These are phyloP conservation scores for Muraenolepis orangiensis DNA, from an alignment of 2,797 vertebrate genomes.

Conservation along the genomic window DNA sequence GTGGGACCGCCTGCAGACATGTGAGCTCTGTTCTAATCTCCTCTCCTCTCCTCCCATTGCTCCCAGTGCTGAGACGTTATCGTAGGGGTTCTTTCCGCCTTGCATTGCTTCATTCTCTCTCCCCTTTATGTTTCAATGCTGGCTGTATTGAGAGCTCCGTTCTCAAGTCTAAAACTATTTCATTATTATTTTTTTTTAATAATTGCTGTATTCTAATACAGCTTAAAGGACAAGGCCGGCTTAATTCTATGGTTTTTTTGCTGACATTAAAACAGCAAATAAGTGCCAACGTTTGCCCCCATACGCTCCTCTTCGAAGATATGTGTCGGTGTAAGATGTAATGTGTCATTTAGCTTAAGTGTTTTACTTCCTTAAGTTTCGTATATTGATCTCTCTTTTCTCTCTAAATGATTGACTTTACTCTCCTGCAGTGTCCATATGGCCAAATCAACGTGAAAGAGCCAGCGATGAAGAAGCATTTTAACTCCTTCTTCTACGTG, in stretches of 20 bases:
- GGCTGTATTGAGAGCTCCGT: background rate
- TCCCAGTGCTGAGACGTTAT: background rate
- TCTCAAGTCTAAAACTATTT: background rate
- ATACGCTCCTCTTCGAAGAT: background rate
- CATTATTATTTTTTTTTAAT: background rate
- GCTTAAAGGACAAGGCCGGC: background rate
- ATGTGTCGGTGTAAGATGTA: background rate
- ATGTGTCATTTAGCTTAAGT: background rate
- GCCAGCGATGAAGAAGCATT: constrained; percentile 76
- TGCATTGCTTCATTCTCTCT: background rate
- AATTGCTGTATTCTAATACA: background rate
- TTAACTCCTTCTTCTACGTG: constrained; percentile 76
- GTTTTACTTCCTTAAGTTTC: background rate
- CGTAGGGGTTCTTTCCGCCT: background rate
- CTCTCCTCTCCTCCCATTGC: constrained; percentile 19
- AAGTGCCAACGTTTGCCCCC: background rate
- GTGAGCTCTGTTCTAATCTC: constrained; percentile 68
- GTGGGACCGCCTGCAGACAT: constrained; percentile 79
- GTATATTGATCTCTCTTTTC: background rate
- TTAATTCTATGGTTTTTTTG: background rate
- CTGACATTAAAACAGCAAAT: background rate
- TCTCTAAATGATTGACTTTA: constrained; percentile 26
- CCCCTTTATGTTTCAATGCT: background rate
- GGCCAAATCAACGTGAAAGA: constrained; percentile 84
- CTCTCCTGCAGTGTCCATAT: constrained; percentile 79